Conservation (phyloP, 2,797 vertebrate genomes). For the Acestrorhynchus altus region DNA sequence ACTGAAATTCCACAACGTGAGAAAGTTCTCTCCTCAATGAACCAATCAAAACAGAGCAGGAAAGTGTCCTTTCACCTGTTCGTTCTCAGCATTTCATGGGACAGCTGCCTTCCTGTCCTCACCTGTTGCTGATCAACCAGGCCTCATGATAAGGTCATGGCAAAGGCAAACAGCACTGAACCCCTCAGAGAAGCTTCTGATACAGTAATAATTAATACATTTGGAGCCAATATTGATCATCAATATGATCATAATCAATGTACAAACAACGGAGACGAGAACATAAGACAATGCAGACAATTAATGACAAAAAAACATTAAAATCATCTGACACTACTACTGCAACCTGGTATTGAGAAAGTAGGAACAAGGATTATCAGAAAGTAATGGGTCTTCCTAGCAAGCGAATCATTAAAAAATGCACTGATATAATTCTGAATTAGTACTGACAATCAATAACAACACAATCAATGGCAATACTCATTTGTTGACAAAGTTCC, state of each 20-base stretch:
- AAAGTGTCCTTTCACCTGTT: slow-evolving; percentile 74
- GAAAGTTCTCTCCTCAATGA: slow-evolving; percentile 62
- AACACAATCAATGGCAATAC: neutral
- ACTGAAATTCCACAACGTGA: slow-evolving; percentile 64
- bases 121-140: slow-evolving; percentile 62
- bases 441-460: neutral
- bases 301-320: neutral
- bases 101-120: slow-evolving; percentile 70
- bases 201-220: neutral
- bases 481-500: neutral
- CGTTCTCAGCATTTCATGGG: slow-evolving; percentile 63
- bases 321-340: neutral
- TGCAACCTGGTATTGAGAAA: too few species aligned
- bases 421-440: neutral
- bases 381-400: neutral
- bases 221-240: too few species aligned
- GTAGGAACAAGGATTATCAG: too few species aligned
- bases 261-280: too few species aligned
- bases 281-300: neutral
- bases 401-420: neutral
- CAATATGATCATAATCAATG: neutral
- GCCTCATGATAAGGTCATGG: neutral
- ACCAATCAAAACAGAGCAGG: slow-evolving; percentile 46
- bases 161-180: neutral
- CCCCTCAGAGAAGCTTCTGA: neutral